Percentiles rank a stretch among this genome's conserved stretches.
Conservation (phyloP, 2,797 vertebrate genomes). For the Poecilia wingei region DNA sequence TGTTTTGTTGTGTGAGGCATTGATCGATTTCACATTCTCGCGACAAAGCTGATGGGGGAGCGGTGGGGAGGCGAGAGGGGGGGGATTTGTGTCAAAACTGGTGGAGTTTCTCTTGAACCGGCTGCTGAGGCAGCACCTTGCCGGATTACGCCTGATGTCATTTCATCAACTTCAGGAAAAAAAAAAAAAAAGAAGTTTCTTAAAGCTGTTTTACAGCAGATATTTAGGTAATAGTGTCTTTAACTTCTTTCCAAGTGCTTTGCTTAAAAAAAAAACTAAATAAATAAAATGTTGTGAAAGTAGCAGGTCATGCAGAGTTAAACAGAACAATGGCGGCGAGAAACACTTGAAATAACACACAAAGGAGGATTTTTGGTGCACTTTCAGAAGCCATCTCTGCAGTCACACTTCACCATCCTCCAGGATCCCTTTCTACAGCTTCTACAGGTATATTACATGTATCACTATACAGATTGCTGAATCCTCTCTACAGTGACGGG, state of each 20-base stretch:
- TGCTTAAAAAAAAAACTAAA: neutral
- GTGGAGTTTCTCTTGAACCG: constrained; percentile 24
- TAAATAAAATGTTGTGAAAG: neutral
- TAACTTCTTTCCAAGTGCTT: constrained; percentile 19
- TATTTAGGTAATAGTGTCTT: constrained; percentile 11
- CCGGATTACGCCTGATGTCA: constrained; percentile 29
- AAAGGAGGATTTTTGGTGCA: constrained; percentile 69
- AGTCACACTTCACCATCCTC: constrained; percentile 44
- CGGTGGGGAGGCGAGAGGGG: constrained; percentile 4
- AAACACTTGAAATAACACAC: constrained; percentile 50
- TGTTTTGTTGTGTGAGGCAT: constrained; percentile 33
- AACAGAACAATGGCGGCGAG: constrained; percentile 43
- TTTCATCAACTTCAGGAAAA: constrained; percentile 39
- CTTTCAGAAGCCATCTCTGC: constrained; percentile 68
- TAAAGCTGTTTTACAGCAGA: constrained; percentile 21
- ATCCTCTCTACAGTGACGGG: constrained; percentile 68
- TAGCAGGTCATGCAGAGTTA: constrained; percentile 12
- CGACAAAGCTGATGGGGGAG: constrained; percentile 4
- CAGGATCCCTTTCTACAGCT: constrained; percentile 30
- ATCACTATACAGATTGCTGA: constrained; percentile 77
- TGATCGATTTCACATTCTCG: constrained; percentile 58
- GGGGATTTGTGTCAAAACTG: constrained; percentile 45
- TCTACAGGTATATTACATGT: constrained; percentile 78
- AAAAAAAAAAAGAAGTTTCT: constrained; percentile 8
- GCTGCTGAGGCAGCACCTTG: constrained; percentile 42